A percentile compares a stretch with the other conserved stretches of the same genome.
phyloP scores from a whole-genome alignment of 2,113 vertebrate genomes.

The Apus apus region DNA sequence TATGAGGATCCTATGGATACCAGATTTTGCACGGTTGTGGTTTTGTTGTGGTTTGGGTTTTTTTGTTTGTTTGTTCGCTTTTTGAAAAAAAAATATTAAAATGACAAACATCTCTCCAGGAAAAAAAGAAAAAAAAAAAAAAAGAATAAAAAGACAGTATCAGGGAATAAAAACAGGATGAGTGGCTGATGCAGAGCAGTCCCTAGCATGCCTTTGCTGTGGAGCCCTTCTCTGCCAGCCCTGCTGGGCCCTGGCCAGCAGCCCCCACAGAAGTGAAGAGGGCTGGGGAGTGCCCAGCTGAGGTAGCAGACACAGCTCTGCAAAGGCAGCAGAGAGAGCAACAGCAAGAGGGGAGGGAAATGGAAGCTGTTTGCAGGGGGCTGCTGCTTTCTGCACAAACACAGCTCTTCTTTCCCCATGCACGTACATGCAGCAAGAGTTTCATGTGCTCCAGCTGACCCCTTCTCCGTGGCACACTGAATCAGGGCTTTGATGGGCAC shows the following conservation, averaged over 20 bases:
- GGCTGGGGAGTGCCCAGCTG: background rate
- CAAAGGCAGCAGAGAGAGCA: background rate
- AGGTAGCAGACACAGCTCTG: background rate
- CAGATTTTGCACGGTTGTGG: background rate
- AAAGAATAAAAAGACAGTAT: background rate
- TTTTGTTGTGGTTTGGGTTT: background rate
- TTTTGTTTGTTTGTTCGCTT: background rate
- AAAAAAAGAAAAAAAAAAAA: background rate
- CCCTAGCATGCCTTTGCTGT: background rate
- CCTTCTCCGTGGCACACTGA: background rate
- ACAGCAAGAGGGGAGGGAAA: background rate
- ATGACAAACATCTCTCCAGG: background rate
- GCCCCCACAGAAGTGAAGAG: background rate
- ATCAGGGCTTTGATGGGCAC: background rate
- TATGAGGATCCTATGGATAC: background rate
- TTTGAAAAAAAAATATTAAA: background rate
- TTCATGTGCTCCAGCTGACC: background rate
- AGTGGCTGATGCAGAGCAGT: background rate
- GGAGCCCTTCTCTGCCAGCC: background rate
- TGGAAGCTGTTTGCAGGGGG: background rate
- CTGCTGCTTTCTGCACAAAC: background rate
- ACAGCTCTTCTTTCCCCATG: background rate
- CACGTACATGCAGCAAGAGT: rapidly evolving
- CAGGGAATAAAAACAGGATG: background rate
- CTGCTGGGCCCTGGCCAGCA: background rate